phyloP scores from a whole-genome alignment of 2,888 invertebrate genomes.

The Charanyca ferruginea region DNA sequence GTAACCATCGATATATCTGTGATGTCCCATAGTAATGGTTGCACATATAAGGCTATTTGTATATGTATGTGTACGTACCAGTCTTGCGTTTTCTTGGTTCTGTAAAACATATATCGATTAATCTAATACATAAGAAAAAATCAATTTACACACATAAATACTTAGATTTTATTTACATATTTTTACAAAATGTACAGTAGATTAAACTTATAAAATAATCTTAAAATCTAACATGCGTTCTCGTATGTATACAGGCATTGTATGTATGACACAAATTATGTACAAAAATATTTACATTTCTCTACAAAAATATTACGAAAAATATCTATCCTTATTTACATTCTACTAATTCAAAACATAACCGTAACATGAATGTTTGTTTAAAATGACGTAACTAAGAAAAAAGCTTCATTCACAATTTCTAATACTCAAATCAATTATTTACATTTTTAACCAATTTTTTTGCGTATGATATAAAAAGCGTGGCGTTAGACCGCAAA shows the following conservation, averaged over 20 bases:
- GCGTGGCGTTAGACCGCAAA: neutral
- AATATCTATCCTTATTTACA: too few species aligned
- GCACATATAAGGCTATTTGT: constrained; percentile 41
- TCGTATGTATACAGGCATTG: constrained; percentile 18
- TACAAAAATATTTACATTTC: constrained; percentile 43
- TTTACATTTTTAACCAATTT: constrained; percentile 5
- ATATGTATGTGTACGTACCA: constrained; percentile 77
- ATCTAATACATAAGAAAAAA: constrained; percentile 44
- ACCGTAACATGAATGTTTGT: neutral
- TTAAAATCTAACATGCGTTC: constrained; percentile 43
- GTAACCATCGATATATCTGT: constrained; percentile 44
- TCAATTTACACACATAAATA: constrained; percentile 13
- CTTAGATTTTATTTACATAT: constrained; percentile 28
- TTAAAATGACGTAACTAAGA: too few species aligned
- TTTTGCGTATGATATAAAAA: constrained; percentile 8
- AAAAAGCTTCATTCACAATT: too few species aligned
- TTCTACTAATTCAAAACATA: too few species aligned
- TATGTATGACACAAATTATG: constrained; percentile 5
- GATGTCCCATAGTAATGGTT: constrained; percentile 38
- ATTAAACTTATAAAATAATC: constrained; percentile 5
- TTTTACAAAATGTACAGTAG: constrained; percentile 34
- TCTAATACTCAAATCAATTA: constrained; percentile 5
- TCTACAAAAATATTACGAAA: neutral
- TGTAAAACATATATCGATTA: constrained; percentile 75
- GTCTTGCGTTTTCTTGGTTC: constrained; percentile 77